These are phyloP conservation scores for Diplazon laetatorius DNA, from an alignment of 2,888 invertebrate genomes.

Conservation along the genomic window DNA sequence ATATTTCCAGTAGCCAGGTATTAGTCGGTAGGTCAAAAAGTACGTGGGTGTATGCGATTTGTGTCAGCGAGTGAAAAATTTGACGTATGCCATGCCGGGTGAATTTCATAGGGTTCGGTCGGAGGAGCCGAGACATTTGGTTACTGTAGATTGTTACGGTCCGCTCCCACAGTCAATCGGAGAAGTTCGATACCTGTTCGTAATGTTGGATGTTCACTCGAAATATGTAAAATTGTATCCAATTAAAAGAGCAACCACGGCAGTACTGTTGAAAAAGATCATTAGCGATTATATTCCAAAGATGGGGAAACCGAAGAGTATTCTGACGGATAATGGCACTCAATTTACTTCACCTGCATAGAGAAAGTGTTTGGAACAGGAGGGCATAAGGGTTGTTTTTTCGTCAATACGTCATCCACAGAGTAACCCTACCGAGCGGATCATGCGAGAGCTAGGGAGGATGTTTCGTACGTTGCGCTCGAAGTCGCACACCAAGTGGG, in stretches of 20 bases:
- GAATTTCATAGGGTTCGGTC: slow-evolving; percentile 1
- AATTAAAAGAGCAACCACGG: slow-evolving; percentile 7
- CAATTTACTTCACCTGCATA: not conserved
- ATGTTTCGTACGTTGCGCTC: no score
- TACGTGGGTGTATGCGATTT: not conserved
- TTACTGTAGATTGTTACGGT: slow-evolving; percentile 56
- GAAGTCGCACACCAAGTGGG: no score
- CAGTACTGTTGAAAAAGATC: not conserved
- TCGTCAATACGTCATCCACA: no score
- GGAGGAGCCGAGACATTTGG: not conserved
- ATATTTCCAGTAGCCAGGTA: slow-evolving; percentile 17
- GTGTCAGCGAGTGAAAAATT: not conserved
- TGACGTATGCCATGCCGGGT: slow-evolving; percentile 11
- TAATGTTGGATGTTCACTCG: not conserved
- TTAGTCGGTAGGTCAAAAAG: not conserved
- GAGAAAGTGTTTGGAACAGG: not conserved
- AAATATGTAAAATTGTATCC: slow-evolving; percentile 41
- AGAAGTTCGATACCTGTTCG: slow-evolving; percentile 24
- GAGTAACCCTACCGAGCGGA: no score
- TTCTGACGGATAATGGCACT: not conserved
- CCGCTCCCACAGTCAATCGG: slow-evolving; percentile 42
- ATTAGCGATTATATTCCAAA: not conserved
- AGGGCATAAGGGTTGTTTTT: not conserved
- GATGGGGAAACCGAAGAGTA: not conserved
- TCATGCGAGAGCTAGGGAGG: no score